These are phyloP conservation scores for Drosophila burlai DNA, from an alignment of 1,140 invertebrate genomes.

Conservation along the genomic window DNA sequence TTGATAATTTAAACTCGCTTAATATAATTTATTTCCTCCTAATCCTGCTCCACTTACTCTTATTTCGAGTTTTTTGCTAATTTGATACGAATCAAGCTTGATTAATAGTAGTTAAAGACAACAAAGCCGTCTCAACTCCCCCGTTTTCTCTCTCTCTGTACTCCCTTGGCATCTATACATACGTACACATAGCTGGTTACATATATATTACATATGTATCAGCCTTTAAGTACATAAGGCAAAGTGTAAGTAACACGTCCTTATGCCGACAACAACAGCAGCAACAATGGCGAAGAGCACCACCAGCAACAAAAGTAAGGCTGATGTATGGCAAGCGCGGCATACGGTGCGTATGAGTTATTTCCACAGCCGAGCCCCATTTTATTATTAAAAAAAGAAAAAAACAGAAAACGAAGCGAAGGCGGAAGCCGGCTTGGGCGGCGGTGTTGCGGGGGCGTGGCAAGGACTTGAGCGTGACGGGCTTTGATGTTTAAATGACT, in stretches of 20 bases:
- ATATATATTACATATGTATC: slow-evolving; percentile 55
- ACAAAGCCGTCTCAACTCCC: background rate
- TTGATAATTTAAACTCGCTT: background rate
- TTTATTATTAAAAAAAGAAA: slow-evolving; percentile 78
- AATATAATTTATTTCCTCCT: background rate
- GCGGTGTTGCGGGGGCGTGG: slow-evolving; percentile 6
- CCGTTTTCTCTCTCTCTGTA: slow-evolving; percentile 9
- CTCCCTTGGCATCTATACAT: slow-evolving; percentile 1
- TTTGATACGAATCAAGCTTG: slow-evolving; percentile 1
- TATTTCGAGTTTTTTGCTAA: background rate
- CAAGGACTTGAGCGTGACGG: slow-evolving; percentile 66
- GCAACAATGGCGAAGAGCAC: slow-evolving; percentile 26
- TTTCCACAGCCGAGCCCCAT: slow-evolving; percentile 71
- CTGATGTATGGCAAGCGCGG: slow-evolving; percentile 77
- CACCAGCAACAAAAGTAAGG: slow-evolving; percentile 39
- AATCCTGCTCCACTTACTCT: background rate
- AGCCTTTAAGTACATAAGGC: slow-evolving; percentile 69
- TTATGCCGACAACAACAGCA: slow-evolving; percentile 53
- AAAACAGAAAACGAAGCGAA: slow-evolving; percentile 42
- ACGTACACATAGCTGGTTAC: slow-evolving; percentile 31
- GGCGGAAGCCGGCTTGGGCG: slow-evolving; percentile 23
- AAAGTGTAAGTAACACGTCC: slow-evolving; percentile 79
- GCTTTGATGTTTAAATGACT: slow-evolving; percentile 81
- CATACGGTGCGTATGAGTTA: slow-evolving; percentile 83
- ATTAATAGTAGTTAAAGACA: slow-evolving; percentile 10